phyloP scores from a whole-genome alignment of 92 coral and sea anemone genomes.

The Pocillopora meandrina region DNA sequence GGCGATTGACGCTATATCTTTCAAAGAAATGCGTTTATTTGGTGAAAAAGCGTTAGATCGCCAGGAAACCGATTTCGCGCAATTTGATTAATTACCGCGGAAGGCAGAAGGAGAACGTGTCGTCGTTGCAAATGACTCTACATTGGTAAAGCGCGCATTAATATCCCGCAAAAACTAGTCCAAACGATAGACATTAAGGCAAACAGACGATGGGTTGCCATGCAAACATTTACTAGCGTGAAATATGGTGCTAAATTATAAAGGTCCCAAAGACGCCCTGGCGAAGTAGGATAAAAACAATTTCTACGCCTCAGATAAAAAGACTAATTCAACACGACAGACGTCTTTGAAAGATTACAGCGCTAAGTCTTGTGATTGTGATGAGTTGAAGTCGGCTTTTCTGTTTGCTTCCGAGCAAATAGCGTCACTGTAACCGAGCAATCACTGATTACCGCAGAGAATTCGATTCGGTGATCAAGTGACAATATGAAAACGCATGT shows the following conservation, averaged over 20 bases:
- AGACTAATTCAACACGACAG: not conserved
- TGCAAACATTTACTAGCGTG: slow-evolving; percentile 15
- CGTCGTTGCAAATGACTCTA: slow-evolving; percentile 28
- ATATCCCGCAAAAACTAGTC: not conserved
- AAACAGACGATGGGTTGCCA: slow-evolving; percentile 34
- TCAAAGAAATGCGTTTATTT: slow-evolving; percentile 43
- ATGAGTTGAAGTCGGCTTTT: not conserved
- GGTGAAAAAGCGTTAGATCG: slow-evolving; percentile 28
- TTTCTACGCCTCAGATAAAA: not conserved
- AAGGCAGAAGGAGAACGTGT: not conserved
- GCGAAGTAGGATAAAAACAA: not conserved
- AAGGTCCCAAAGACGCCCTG: not conserved
- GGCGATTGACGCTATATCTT: slow-evolving; percentile 40
- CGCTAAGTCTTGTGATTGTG: not conserved
- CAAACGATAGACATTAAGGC: slow-evolving; percentile 21
- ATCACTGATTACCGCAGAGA: slow-evolving; percentile 62
- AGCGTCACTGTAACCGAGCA: slow-evolving; percentile 65
- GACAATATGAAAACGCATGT: slow-evolving; percentile 65
- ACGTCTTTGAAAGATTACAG: not conserved
- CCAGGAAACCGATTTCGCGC: slow-evolving; percentile 32
- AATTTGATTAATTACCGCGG: slow-evolving; percentile 33
- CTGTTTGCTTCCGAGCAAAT: slow-evolving; percentile 21
- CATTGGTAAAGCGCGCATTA: slow-evolving; percentile 31
- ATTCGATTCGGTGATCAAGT: slow-evolving; percentile 42
- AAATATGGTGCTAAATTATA: not conserved